Evolutionary conservation across 2,113 vertebrate species (phyloP), one percentile per base, ranked within the genome.

Genomic region (Caranx melampygus): DNA sequence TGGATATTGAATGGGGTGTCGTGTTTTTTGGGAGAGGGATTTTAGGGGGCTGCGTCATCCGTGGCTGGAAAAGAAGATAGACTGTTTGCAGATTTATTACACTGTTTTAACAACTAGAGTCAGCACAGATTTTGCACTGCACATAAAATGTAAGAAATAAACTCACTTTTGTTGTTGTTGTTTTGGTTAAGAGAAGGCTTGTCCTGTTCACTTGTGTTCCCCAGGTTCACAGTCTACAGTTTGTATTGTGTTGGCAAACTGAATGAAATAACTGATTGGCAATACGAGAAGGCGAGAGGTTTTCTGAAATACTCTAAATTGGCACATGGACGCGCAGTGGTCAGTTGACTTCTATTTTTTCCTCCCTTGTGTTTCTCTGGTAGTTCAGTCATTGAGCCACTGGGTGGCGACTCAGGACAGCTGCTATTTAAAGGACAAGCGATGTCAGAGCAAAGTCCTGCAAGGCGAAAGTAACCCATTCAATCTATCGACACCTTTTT

Each of bases 41-140:
- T 87, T 82, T 79, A 80, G 47, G 65, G 74, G 78, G 74, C 88
- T 92, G 85, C 90, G 92, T 94, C 93, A 93, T 90, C 84, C 74
- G 20, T 45, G 75, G 62, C 31, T 59, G 54, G 58, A 42, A 63
- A 31, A 82, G 61, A 45, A 88, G 76, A 4, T 4, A 37, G 26
- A 26, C 26, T 26, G 26, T 26, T 26, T 26, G 26, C 26, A 26
- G 26, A 26, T 26, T 26, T 26, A 26, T 26, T 26, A 26, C 26
- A 26, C 26, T 26, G 26, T 26, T 26, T 26, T 26, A 26, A 26
- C 26, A 26, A 79, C 72, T 52, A 78, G 67, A 69, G 65, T 64
- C 75, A 74, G 51, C 64, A 15, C 78, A n/a, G 34, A 68, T 82
- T 85, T 65, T 66, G 69, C 78, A 82, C 72, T 57, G 52, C 60